Conservation (phyloP, 2,113 vertebrate genomes). For the Amphiprion ocellaris region DNA sequence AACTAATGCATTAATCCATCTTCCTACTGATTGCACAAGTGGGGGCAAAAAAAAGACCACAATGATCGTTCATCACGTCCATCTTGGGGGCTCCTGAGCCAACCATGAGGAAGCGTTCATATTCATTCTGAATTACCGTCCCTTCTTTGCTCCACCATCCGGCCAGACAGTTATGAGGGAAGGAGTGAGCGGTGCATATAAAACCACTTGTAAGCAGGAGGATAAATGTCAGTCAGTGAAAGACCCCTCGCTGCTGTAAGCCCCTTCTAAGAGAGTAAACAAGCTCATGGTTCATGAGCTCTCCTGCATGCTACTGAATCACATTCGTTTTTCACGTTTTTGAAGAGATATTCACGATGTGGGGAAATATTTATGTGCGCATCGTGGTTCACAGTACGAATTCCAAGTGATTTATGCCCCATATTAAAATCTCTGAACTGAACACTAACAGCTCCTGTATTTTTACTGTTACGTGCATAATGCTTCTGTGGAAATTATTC, state of each 20-base stretch:
- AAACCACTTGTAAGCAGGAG: conserved; percentile 72
- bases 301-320: conserved; percentile 23
- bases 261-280: conserved; percentile 51
- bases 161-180: conserved; percentile 57
- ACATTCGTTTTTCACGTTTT: conserved; percentile 10
- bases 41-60: conserved; percentile 25
- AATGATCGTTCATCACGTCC: conserved; percentile 72
- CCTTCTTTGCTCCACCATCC: conserved; percentile 28
- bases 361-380: conserved; percentile 36
- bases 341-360: conserved; percentile 35
- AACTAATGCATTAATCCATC: conserved; percentile 73
- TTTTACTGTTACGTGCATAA: conserved; percentile 45
- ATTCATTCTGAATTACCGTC: conserved; percentile 70
- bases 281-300: conserved; percentile 37
- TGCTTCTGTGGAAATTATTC: conserved; percentile 50
- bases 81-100: conserved; percentile 43
- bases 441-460: conserved; percentile 58
- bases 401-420: conserved; percentile 55
- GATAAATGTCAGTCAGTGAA: conserved; percentile 69
- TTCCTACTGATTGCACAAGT: conserved; percentile 57
- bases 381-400: conserved; percentile 27
- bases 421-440: conserved; percentile 55
- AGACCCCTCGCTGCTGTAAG: conserved; percentile 42
- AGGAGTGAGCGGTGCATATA: conserved; percentile 43
- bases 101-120: conserved; percentile 56